These are phyloP conservation scores for Corydoras sp. DNA, from an alignment of 2,113 vertebrate genomes.

Conservation along the genomic window DNA sequence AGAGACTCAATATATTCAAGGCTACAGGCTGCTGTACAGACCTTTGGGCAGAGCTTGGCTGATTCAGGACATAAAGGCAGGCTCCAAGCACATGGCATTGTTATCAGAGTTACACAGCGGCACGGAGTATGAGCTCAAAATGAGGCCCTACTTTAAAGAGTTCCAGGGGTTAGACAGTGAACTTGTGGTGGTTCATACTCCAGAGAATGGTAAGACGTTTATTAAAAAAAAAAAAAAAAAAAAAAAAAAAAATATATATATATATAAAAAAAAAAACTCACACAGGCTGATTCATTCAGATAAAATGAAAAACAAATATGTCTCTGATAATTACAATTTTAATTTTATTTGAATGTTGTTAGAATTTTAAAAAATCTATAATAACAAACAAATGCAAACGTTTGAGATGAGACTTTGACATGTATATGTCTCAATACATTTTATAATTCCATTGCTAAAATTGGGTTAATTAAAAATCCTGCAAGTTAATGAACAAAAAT, in stretches of 20 bases:
- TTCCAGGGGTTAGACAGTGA: conserved; percentile 82
- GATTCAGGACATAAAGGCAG: conserved; percentile 64
- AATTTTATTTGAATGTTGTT: too few species aligned
- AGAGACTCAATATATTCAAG: conserved; percentile 75
- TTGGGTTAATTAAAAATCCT: too few species aligned
- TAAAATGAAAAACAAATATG: background rate
- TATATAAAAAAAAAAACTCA: background rate
- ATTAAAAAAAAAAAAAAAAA: too few species aligned
- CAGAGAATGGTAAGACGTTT: conserved; percentile 73
- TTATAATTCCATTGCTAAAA: too few species aligned
- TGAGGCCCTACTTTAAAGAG: conserved; percentile 82
- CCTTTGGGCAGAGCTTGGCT: conserved; percentile 72
- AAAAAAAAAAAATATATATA: too few species aligned
- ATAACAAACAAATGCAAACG: too few species aligned
- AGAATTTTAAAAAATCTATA: too few species aligned
- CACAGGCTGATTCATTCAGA: background rate
- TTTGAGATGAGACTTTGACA: background rate
- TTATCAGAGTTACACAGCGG: conserved; percentile 72
- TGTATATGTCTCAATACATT: background rate
- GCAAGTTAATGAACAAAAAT: too few species aligned
- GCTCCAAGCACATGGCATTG: conserved; percentile 62
- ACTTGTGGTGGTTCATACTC: conserved; percentile 66
- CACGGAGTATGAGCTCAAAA: conserved; percentile 83
- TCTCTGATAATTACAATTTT: too few species aligned
- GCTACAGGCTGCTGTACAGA: conserved; percentile 84